These are phyloP conservation scores for Gasterosteus nipponicus DNA, from an alignment of 2,113 vertebrate genomes.

Conservation along the genomic window DNA sequence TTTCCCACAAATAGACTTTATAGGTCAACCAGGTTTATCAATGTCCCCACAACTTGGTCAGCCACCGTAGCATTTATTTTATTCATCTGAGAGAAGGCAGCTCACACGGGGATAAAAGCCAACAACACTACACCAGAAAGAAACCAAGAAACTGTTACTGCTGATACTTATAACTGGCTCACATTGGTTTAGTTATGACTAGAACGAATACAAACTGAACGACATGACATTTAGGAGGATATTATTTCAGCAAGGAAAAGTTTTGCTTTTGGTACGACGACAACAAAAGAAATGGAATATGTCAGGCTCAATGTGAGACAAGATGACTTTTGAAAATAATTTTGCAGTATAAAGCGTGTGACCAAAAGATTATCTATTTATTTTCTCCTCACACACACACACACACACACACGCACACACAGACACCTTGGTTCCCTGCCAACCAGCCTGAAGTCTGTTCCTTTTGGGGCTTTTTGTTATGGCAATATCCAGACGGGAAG, in stretches of 20 bases:
- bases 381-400: background rate
- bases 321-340: background rate
- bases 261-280: background rate
- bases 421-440: background rate
- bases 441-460: constrained; percentile 18
- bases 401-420: background rate
- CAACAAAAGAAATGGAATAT: constrained; percentile 4
- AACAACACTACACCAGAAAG: too few relatives aligned
- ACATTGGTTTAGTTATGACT: background rate
- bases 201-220: background rate
- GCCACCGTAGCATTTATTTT: too few relatives aligned
- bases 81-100: background rate
- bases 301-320: background rate
- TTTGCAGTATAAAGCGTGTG: background rate
- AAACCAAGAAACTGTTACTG: too few relatives aligned
- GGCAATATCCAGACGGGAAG: background rate
- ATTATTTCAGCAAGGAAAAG: background rate
- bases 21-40: background rate
- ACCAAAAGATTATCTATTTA: background rate
- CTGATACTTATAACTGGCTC: too few relatives aligned
- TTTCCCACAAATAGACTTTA: too few relatives aligned
- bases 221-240: background rate
- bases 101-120: too few relatives aligned
- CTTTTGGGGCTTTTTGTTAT: constrained; percentile 3
- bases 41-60: too few relatives aligned